Conservation (phyloP, 2,797 vertebrate genomes). For the Gadopsis marmoratus region DNA sequence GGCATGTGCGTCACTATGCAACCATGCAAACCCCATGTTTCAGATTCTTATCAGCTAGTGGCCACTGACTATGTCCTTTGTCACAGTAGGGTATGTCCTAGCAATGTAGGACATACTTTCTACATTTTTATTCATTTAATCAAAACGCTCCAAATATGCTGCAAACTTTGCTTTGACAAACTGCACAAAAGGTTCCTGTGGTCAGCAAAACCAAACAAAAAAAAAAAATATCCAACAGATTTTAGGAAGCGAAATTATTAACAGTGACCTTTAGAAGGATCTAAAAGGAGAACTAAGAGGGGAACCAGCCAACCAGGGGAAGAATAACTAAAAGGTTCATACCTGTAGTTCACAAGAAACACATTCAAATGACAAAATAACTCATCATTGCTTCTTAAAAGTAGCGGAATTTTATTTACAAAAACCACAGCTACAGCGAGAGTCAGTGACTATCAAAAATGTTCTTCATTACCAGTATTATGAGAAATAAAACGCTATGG, state of each 20-base stretch:
- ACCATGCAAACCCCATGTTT: conserved; percentile 42
- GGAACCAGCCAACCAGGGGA: conserved; percentile 1
- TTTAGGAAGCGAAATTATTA: conserved; percentile 16
- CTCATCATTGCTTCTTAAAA: not conserved
- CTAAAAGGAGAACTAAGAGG: conserved; percentile 33
- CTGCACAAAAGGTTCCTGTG: not conserved
- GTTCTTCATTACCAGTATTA: conserved; percentile 16
- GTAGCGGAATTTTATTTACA: conserved; percentile 56
- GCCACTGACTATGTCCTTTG: conserved; percentile 4
- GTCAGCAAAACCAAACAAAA: not conserved
- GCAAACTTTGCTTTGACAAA: conserved; percentile 1
- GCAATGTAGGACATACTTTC: conserved; percentile 5
- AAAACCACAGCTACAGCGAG: conserved; percentile 20
- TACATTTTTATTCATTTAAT: conserved; percentile 10
- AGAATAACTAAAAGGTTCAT: not conserved
- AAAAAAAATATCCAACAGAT: not conserved
- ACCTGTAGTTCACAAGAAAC: conserved; percentile 2
- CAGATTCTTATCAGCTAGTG: conserved; percentile 48
- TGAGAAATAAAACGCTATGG: conserved; percentile 17
- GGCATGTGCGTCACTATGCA: conserved; percentile 40
- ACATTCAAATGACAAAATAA: conserved; percentile 28
- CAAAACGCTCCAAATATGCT: not conserved
- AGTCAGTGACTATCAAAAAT: conserved; percentile 16
- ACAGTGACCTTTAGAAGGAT: not conserved
- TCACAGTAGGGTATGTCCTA: conserved; percentile 11